Conservation (phyloP, 2,888 invertebrate genomes). For the Lasioglossum morio region DNA sequence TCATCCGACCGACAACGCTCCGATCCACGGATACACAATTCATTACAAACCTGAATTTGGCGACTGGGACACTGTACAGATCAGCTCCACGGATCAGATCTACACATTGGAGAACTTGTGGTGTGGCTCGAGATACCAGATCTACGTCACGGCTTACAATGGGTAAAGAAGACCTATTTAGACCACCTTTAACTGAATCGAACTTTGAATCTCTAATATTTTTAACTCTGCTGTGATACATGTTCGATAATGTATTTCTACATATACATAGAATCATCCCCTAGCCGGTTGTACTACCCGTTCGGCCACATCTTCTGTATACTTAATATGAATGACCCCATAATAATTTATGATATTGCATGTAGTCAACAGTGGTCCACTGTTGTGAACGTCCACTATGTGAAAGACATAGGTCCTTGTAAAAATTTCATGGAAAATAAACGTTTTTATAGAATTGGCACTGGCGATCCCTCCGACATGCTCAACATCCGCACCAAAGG, state of each 20-base stretch:
- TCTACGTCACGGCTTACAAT: conserved; percentile 97
- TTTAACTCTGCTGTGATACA: background rate
- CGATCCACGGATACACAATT: conserved; percentile 96
- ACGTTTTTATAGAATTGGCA: conserved; percentile 90
- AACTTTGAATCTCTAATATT: background rate
- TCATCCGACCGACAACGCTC: conserved; percentile 92
- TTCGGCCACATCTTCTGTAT: no score
- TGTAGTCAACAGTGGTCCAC: background rate
- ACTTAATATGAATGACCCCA: no score
- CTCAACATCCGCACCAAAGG: conserved; percentile 96
- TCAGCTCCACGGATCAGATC: conserved; percentile 91
- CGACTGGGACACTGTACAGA: conserved; percentile 96
- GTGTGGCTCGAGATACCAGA: conserved; percentile 97
- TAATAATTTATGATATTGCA: no score
- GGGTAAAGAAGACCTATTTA: conserved; percentile 86
- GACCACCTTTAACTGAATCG: background rate
- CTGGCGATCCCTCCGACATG: conserved; percentile 95
- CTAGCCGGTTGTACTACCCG: no score
- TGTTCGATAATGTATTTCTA: no score
- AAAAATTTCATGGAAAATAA: background rate
- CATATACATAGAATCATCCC: no score
- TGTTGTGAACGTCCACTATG: no score
- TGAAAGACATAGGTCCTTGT: background rate
- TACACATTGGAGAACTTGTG: conserved; percentile 94
- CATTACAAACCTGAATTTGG: conserved; percentile 98